phyloP scores from a whole-genome alignment of 2,113 vertebrate genomes.

The Bostrychus sinensis region DNA sequence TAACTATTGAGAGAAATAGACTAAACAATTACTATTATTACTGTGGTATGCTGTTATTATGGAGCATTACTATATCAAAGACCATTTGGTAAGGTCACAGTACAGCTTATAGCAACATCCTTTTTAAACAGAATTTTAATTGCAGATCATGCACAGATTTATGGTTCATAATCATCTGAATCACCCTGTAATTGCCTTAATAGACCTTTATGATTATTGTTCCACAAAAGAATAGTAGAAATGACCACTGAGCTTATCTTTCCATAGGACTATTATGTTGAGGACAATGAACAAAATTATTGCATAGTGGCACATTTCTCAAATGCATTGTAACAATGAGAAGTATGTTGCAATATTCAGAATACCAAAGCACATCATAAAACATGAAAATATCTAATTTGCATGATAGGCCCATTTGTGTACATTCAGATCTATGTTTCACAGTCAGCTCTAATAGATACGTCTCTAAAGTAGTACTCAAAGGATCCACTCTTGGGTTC shows the following conservation, averaged over 20 bases:
- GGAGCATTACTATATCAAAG: conserved; percentile 28
- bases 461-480: conserved; percentile 20
- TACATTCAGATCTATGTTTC: conserved; percentile 22
- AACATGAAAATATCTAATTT: conserved; percentile 28
- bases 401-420: conserved; percentile 28
- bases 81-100: conserved; percentile 38
- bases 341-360: conserved; percentile 25
- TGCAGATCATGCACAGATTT: conserved; percentile 20
- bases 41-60: conserved; percentile 10
- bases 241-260: conserved; percentile 12
- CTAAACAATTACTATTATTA: conserved; percentile 39
- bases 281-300: background rate
- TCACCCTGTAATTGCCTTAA: conserved; percentile 14
- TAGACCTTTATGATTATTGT: background rate
- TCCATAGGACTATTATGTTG: background rate
- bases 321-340: conserved; percentile 15
- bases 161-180: conserved; percentile 5
- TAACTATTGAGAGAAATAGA: conserved; percentile 12
- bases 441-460: conserved; percentile 1
- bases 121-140: background rate
- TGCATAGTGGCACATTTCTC: background rate
- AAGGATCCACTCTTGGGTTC: conserved; percentile 4
- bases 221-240: conserved; percentile 1
- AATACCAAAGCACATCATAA: conserved; percentile 15
- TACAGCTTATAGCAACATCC: conserved; percentile 6